Percentiles rank a stretch among this genome's conserved stretches.
Evolutionary conservation across 2,888 invertebrate genomes (phyloP).

Genomic region (Scrobipalpa costella): DNA sequence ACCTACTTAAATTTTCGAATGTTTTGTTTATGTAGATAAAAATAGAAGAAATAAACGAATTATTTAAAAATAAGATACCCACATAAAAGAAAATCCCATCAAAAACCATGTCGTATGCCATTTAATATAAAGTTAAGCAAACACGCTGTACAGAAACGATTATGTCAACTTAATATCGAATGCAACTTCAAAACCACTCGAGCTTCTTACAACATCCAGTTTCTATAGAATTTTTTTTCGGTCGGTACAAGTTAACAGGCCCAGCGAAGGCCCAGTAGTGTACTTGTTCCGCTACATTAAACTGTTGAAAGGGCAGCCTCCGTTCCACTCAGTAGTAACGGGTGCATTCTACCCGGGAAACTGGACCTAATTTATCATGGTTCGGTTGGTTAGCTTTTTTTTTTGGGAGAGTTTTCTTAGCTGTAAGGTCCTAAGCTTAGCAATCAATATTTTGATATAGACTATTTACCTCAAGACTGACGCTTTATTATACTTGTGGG

Average conservation of each 20-base stretch:
- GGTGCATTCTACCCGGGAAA: slow-evolving; percentile 25
- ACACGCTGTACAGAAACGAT: no score
- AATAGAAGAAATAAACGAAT: no score
- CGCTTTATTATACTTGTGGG: no score
- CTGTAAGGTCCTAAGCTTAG: not conserved
- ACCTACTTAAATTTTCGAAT: no score
- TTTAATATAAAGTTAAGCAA: no score
- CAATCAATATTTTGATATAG: not conserved
- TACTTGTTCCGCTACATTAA: slow-evolving; percentile 50
- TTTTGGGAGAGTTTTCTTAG: not conserved
- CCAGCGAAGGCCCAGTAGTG: slow-evolving; percentile 16
- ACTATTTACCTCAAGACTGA: no score
- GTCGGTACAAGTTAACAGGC: slow-evolving; percentile 13
- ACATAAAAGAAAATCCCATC: no score
- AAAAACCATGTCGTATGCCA: no score
- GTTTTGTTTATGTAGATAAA: no score
- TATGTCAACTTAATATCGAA: no score
- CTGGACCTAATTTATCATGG: slow-evolving; percentile 21
- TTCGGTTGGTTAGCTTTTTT: slow-evolving; percentile 12
- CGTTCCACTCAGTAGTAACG: slow-evolving; percentile 35
- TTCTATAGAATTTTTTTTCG: not conserved
- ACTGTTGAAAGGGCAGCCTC: slow-evolving; percentile 38
- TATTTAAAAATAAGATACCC: no score
- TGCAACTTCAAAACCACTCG: not conserved
- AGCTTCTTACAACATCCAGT: not conserved